Percentiles rank a stretch among this genome's conserved stretches.
Conservation (phyloP, 2,888 invertebrate genomes). For the Nebria salina region DNA sequence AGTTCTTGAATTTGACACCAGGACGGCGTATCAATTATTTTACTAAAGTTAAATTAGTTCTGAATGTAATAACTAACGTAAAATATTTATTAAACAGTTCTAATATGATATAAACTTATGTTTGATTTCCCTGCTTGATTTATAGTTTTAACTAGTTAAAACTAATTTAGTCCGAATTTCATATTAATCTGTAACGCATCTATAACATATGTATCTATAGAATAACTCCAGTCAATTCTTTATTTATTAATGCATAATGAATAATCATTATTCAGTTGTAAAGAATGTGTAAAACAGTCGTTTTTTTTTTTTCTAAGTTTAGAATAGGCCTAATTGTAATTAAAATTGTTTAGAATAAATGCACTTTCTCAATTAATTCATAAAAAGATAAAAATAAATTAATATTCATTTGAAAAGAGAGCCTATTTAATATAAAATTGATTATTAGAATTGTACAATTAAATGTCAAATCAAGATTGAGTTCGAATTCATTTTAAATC, state of each 20-base stretch:
- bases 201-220: slow-evolving; percentile 12
- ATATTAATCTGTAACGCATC: background rate
- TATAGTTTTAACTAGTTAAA: background rate
- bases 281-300: slow-evolving; percentile 34
- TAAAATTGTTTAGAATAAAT: slow-evolving; percentile 29
- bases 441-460: background rate
- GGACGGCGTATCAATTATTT: no score
- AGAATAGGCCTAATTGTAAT: slow-evolving; percentile 27
- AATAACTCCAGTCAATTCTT: slow-evolving; percentile 5
- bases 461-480: background rate
- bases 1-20: no score
- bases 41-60: no score
- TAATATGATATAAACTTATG: no score
- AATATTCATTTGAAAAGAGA: background rate
- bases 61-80: no score
- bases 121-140: background rate
- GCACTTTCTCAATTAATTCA: slow-evolving; percentile 30
- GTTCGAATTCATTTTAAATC: background rate
- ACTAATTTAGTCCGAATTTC: background rate
- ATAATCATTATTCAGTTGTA: background rate
- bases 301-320: slow-evolving; percentile 20
- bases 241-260: background rate
- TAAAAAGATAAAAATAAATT: slow-evolving; percentile 11
- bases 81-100: no score
- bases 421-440: background rate